Evolutionary conservation across 2,113 vertebrate species (phyloP), one percentile per base, ranked within the genome.

Genomic region (Leucosticte australis): DNA sequence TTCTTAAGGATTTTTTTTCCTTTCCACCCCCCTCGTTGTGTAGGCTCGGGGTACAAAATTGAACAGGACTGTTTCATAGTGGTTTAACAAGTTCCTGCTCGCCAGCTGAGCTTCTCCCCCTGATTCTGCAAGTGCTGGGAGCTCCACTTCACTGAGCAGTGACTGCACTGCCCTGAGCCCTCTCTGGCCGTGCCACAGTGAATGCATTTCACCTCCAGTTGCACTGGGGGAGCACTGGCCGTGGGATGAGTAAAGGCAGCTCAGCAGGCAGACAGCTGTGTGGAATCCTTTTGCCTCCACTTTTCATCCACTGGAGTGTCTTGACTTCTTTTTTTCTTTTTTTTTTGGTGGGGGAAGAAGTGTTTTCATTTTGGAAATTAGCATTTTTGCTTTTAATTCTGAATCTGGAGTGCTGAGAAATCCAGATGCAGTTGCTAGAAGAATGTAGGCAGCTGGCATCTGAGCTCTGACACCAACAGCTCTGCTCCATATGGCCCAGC

Each of bases 391-490:
- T 82, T 94, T 75, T 39, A 67, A 83, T 69, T 80, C 71, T 50
- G 64, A 73, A 63, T 65, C 10, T 0, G 6, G 39, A 88, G 68
- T 5, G 8, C 37, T 86, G 85, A 92, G 57, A 37, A 86, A 93
- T 97, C 90, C 93, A 96, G 94, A 86, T 96, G 93, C 83, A 71
- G 85, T 92, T 86, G 85, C 83, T 90, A 5, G 47, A 80, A 81
- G 85, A 95, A 81, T 68, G 93, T 86, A 94, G 93, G 92, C 94
- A 97, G 94, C 92, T 96, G 93, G 93, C 96, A 92, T 91, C 94
- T 95, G 90, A 92, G 92, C 82, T 80, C 88, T 94, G 83, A 94
- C 90, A 96, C 86, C 90, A 88, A 44, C 87, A 93, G 78, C 92
- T 94, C 33, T 71, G 59, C 92, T 95, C 96, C 93, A 95, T 96